phyloP scores from a whole-genome alignment of 2,797 vertebrate genomes.

The Discoglossus pictus region DNA sequence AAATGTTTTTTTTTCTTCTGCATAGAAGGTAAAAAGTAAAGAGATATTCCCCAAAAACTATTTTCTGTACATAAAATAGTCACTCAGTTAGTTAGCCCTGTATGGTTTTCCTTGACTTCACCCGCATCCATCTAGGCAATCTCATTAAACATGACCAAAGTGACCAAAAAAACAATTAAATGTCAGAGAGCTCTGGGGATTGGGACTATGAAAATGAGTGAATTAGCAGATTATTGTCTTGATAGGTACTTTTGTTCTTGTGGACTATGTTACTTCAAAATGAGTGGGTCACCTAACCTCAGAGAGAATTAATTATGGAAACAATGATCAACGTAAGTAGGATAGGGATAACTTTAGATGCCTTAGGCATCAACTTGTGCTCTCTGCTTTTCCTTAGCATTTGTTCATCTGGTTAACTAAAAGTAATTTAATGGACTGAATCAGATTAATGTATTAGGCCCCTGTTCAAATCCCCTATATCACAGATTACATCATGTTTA shows the following conservation, averaged over 20 bases:
- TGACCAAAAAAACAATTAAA: not conserved
- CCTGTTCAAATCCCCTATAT: too few relatives aligned
- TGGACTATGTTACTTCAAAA: too few relatives aligned
- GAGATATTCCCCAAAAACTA: not conserved
- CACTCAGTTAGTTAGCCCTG: not conserved
- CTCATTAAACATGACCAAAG: not conserved
- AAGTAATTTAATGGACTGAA: too few relatives aligned
- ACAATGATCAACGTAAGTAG: conserved; percentile 9
- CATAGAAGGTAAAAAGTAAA: not conserved
- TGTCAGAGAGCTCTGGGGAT: not conserved
- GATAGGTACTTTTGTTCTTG: not conserved
- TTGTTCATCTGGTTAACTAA: too few relatives aligned
- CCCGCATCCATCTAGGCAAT: conserved; percentile 1
- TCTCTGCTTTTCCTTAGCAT: too few relatives aligned
- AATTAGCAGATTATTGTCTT: not conserved
- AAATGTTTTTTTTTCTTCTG: too few relatives aligned
- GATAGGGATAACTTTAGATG: conserved; percentile 11
- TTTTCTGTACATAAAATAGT: not conserved
- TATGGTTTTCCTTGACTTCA: not conserved
- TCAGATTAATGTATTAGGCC: too few relatives aligned
- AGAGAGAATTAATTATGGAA: not conserved
- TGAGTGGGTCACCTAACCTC: too few relatives aligned
- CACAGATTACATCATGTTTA: too few relatives aligned
- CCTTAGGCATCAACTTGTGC: too few relatives aligned
- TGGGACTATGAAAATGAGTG: not conserved